Evolutionary conservation across 2,888 invertebrate species (phyloP).

Genomic region (Meloe dianella): DNA sequence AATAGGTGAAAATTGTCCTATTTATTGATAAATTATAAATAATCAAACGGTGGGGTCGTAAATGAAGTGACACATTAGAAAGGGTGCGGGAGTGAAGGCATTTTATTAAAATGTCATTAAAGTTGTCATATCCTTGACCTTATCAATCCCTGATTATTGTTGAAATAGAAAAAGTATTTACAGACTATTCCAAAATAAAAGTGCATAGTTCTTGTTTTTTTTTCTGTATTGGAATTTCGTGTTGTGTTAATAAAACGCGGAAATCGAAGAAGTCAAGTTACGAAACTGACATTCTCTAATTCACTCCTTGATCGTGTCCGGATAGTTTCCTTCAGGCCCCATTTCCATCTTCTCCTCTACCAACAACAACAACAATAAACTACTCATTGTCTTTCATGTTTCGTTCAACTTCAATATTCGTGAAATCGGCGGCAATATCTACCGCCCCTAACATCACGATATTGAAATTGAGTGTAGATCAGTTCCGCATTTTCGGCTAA

Average conservation of each 20-base stretch:
- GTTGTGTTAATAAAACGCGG: constrained; percentile 1
- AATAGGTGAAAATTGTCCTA: background rate
- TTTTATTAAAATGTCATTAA: background rate
- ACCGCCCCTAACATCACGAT: constrained; percentile 21
- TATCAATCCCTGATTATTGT: background rate
- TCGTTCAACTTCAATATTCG: background rate
- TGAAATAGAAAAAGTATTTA: background rate
- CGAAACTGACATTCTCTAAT: background rate
- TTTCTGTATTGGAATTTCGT: too few species aligned
- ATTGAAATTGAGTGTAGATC: constrained; percentile 31
- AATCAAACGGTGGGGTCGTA: background rate
- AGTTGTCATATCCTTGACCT: background rate
- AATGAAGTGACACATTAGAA: background rate
- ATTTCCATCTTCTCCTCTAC: background rate
- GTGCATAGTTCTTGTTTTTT: background rate
- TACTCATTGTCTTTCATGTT: constrained; percentile 1
- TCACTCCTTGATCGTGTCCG: constrained; percentile 7
- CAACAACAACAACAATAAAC: background rate
- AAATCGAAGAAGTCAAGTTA: background rate
- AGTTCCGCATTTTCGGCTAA: constrained; percentile 55
- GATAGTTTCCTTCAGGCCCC: background rate
- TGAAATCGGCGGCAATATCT: constrained; percentile 14
- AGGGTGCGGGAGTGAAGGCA: constrained; percentile 1
- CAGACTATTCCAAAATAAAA: background rate
- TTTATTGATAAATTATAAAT: background rate